Evolutionary conservation across 1,140 invertebrate genomes (phyloP), one percentile per base, ranked within the genome.

Genomic region (Euwallacea similis): DNA sequence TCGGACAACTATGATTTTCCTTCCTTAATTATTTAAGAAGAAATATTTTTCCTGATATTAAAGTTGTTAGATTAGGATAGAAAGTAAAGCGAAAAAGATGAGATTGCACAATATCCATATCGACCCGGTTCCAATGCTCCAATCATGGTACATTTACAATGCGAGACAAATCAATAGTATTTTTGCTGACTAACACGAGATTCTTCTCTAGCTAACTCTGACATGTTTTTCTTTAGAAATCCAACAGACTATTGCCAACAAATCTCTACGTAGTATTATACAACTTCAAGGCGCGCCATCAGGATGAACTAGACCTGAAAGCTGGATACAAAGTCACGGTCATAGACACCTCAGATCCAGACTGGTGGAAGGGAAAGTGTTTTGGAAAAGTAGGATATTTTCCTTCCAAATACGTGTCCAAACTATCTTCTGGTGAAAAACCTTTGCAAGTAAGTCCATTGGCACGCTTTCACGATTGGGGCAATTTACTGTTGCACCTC

Each of bases 341-440:
- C 11, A 95, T 95, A 59, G 95, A 97, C 78, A 96, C 93, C 42
- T 93, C 93, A 0, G 95, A 97, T 82, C 92, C 91, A 11, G 95
- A 98, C 78, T 98, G 96, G 96, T 98, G 96, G 96, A 93, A 96
- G 84, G 96, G 95, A 42, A 97, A 97, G 82, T 96, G 94, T 77
- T 85, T 96, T 63, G 94, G 95, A 11, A 89, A 91, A 76, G 87
- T 92, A n/a, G 96, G 95, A 16, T 97, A 93, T 82, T 97, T 98
- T 79, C 96, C 95, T 1, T 96, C 94, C 55, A 96, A 95, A 75
- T 98, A 97, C 79, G 95, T 96, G 61, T 94, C 93, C 53, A 91
- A 93, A 77, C 83, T 97, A 15, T 92, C 94, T 80, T 90, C 93
- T 42, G 94, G 94, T 7, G 95, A 98, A 81, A 89, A 90, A 77